Base-by-base conservation (phyloP, 2,797 vertebrate species). In the Chaetodon trifasciatus region DNA sequence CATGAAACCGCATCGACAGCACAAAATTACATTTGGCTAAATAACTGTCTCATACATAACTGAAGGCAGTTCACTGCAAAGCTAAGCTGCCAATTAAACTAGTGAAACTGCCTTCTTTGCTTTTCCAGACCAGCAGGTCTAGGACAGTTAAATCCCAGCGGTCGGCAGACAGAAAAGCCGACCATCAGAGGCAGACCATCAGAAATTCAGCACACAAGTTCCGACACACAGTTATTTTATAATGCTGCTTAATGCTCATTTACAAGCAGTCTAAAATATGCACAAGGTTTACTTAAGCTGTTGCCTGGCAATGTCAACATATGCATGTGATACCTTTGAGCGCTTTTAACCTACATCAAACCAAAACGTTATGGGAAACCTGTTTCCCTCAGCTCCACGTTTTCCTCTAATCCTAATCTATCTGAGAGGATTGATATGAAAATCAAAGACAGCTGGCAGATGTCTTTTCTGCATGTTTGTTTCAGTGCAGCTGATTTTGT, bases 71-170 rank as follows among this genome's bases (percentile, higher is more conserved):
- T 81, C 50, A 46, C 52, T 19, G 66, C 53, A 78, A 78, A 79
- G 60, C 74, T 68, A 64, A 75, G 66, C 64, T 69, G 60, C 76
- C 81, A 86, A 80, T 90, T 87, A 86, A 78, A 84, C 50, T 8
- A n/a, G 52, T 58, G 57, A 83, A 88, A 84, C 52, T 78, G 55
- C 72, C 50, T 57, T 62, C 79, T 82, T 83, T 82, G 67, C 82
- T 77, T 85, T 89, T 86, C 76, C 46, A 80, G 46, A 61, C 68
- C 75, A 85, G 78, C 79, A 75, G 71, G 74, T 84, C 68, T 32
- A 47, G 17, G 75, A 81, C 83, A 78, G 71, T 75, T 80, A 86
- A 81, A 89, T 84, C 78, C 82, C 81, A 73, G 58, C 23, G 69
- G 81, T 58, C 21, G 39, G 42, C 55, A 56, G 35, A 46, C 23